Base-by-base conservation (phyloP, 1,140 invertebrate species). In the Brachionus angularis region DNA sequence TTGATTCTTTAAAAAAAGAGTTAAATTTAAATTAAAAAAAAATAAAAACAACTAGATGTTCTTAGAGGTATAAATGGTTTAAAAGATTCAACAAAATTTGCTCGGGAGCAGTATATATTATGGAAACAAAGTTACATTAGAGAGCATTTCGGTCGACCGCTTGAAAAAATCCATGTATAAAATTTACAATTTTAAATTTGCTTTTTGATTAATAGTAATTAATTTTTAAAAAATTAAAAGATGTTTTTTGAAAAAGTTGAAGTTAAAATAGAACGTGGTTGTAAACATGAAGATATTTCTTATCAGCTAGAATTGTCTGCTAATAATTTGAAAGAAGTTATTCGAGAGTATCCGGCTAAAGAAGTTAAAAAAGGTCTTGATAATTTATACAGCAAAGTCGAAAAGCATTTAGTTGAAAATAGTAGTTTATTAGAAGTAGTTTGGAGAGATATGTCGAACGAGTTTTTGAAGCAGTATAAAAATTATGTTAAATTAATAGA, bases 371-470 rank as follows among this genome's bases (percentile, higher is more conserved):
- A 91, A 80, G 93, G 93, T 0, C 82, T 98, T 27, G 94, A 97
- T 78, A 87, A 91, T 78, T 84, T 98, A 53, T 98, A 97, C 81
- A 90, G 89, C 79, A 97, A 96, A 83, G 92, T 98, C 16, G 95
- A 95, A 77, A 97, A 98, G 83, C 93, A 97, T 82, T 82, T 97
- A 5, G 91, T 88, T 75, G 93, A 96, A 82, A 92, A 96, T 79
- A 91, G 93, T 77, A 94, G 93, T 81, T 31, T 62, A 72, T 82
- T 80, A 29, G 75, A 91, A 88, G 91, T 96, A 42, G 95, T 98
- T 55, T 99, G 96, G 96, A 86, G 92, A 79, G 92, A 93, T 76
- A 98, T 99, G 95, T 93, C 97, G 85, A 90, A 96, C 81, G 93
- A 98, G 84, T 98, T 98, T 81, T 91, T 98, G 74, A 88, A 89